Base-by-base conservation (phyloP, 37 sponge, comb jelly and placozoan species). In the Axinella damicornis region DNA sequence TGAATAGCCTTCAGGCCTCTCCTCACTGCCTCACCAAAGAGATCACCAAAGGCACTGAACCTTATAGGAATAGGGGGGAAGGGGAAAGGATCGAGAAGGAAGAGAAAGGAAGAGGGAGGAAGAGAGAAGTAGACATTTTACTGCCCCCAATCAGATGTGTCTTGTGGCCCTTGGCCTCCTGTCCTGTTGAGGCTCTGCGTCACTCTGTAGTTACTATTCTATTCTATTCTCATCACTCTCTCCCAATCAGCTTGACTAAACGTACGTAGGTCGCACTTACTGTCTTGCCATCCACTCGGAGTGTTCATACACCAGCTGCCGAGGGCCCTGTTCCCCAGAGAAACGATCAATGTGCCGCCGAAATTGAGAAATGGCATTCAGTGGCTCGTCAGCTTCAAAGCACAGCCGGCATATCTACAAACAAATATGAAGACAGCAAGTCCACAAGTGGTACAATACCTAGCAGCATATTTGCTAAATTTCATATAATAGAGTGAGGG, bases 31-130 rank as follows among this genome's bases (percentile, higher is more conserved):
- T 94, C 92, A 76, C 85, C 68, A 57, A 97, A 94, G 30, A 97
- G 77, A 64, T 97, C 97, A 17, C 74, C 97, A 94, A 97, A 97
- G 15, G 86, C 87, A 86, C 82, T 89, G 76, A 82, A 94, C 81
- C 94, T 94, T 56, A 30, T 80, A 68, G 61, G 22, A 32, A n/a
- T n/a, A 24, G 33, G 46, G 9, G 9, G 46, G 9, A 9, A 46
- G 46, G 9, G 46, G 9, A 46, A 46, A 9, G 46, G 4, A 9
- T 46, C 46, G 9, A 9, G 9, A 9, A 46, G 46, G 46, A 46
- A 46, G 46, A 46, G 46, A 9, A 46, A 46, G 46, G 46, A 46
- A 4, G 46, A 9, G 46, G 9, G 9, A 46, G 46, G 46, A 46
- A 46, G 46, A 46, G 46, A 9, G 9, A n/a, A n/a, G n/a, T n/a